phyloP scores from a whole-genome alignment of 2,113 vertebrate species.

The Prunella fulvescens region DNA sequence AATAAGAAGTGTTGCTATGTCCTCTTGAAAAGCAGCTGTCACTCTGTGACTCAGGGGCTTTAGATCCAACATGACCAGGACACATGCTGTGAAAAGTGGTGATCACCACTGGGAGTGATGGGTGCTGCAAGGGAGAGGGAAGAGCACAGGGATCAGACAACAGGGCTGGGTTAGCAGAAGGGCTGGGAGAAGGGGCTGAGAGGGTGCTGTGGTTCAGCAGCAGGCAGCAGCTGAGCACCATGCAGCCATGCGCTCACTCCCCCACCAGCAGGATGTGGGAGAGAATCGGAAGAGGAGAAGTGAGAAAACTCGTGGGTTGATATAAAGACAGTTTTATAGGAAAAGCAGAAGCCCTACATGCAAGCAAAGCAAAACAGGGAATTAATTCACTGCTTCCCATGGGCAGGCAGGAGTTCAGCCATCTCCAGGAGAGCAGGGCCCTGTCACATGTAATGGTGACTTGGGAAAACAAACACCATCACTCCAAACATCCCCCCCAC shows the following conservation, averaged over 20 bases:
- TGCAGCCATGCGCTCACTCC: background rate
- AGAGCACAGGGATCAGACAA: background rate
- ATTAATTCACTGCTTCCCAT: background rate
- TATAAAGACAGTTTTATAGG: background rate
- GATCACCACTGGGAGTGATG: background rate
- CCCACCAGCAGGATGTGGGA: background rate
- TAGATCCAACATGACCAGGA: background rate
- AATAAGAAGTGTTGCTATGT: background rate
- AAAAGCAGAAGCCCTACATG: background rate
- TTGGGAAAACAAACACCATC: background rate
- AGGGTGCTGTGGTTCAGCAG: background rate
- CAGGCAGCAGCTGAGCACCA: background rate
- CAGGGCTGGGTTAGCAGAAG: background rate
- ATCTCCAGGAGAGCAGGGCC: background rate
- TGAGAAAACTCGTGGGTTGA: background rate
- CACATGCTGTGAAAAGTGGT: background rate
- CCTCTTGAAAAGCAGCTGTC: background rate
- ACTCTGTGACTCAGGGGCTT: background rate
- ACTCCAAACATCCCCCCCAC: rapidly evolving
- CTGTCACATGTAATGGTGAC: background rate
- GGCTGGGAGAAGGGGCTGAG: background rate
- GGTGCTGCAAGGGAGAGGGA: background rate
- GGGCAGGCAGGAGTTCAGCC: background rate
- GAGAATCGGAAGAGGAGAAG: background rate
- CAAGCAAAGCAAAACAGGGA: background rate